A percentile compares a stretch with the other conserved stretches of the same genome.
phyloP scores from a whole-genome alignment of 1,140 invertebrate species.

The Gyrodactylus bullatarudis region DNA sequence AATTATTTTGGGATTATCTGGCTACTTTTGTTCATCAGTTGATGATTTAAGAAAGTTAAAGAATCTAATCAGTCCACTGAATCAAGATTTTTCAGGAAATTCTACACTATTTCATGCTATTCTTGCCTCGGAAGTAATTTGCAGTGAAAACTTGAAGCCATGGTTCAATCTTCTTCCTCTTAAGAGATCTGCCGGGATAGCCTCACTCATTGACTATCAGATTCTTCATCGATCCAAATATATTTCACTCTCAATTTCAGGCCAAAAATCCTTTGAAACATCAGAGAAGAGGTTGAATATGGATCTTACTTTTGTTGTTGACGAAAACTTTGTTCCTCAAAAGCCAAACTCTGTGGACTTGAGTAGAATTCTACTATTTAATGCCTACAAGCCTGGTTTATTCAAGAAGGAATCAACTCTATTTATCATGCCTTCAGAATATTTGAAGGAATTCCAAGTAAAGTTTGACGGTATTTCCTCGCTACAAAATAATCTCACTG shows the following conservation, averaged over 20 bases:
- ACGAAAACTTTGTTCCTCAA: neutral
- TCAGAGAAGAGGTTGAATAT: neutral
- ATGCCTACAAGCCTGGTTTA: neutral
- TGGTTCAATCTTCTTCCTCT: constrained; percentile 86
- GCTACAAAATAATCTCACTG: neutral
- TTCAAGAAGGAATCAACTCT: neutral
- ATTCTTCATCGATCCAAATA: neutral
- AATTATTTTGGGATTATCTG: neutral
- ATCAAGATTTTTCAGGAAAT: neutral
- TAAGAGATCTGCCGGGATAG: constrained; percentile 9
- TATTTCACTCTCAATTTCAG: neutral
- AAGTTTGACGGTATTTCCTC: neutral
- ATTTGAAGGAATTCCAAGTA: too few species aligned
- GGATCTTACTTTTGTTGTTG: neutral
- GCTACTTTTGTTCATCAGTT: neutral
- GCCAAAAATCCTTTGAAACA: neutral
- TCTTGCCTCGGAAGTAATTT: constrained; percentile 66
- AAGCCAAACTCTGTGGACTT: neutral
- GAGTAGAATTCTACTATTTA: neutral
- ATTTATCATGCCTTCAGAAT: neutral
- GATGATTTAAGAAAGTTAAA: neutral
- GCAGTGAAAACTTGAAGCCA: constrained; percentile 87
- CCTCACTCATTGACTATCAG: neutral
- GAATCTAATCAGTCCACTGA: neutral
- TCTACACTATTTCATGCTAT: constrained; percentile 28